Evolutionary conservation across 2,888 invertebrate species (phyloP).

Genomic region (Meghimatium bilineatum): DNA sequence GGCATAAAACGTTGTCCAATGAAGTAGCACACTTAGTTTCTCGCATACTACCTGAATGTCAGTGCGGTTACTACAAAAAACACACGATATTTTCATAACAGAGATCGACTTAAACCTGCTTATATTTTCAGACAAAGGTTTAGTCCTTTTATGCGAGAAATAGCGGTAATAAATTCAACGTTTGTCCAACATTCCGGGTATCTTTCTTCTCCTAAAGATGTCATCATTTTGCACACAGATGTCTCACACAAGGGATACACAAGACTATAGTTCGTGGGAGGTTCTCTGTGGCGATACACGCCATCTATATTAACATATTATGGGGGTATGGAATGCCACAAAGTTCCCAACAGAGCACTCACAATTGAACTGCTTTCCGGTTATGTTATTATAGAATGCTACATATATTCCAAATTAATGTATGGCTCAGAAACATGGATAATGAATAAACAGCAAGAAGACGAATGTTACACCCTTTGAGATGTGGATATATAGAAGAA

Average conservation of each 20-base stretch:
- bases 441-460: too few relatives aligned
- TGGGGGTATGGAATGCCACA: not conserved
- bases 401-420: too few relatives aligned
- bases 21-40: too few relatives aligned
- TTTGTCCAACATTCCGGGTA: slow-evolving; percentile 6
- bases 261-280: slow-evolving; percentile 22
- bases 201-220: not conserved
- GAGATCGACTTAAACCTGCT: not conserved
- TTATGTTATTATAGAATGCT: too few relatives aligned
- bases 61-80: too few relatives aligned
- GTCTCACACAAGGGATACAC: slow-evolving; percentile 12
- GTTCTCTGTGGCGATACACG: slow-evolving; percentile 14
- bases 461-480: too few relatives aligned
- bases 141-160: slow-evolving; percentile 30
- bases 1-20: too few relatives aligned
- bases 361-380: not conserved
- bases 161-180: slow-evolving; percentile 14
- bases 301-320: slow-evolving; percentile 19
- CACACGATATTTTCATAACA: not conserved
- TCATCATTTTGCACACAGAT: not conserved
- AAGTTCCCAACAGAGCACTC: slow-evolving; percentile 3
- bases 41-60: too few relatives aligned
- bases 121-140: not conserved
- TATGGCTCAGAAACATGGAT: too few relatives aligned
- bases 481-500: too few relatives aligned